These are phyloP conservation scores for Aix galericulata DNA, from an alignment of 2,113 vertebrate species.

Conservation along the genomic window DNA sequence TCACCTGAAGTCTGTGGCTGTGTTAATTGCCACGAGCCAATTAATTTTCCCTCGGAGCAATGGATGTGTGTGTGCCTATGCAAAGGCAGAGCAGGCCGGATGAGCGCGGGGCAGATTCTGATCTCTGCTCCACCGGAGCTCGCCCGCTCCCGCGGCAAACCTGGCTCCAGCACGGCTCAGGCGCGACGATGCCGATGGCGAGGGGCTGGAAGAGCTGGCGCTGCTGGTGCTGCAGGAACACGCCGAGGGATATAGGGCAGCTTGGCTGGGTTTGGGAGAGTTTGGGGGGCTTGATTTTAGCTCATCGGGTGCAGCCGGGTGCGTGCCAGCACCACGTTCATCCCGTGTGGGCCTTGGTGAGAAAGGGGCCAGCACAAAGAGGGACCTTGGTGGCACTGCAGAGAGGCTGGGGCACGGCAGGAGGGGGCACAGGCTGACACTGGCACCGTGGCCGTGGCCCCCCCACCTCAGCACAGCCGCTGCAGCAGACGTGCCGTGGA, in stretches of 20 bases:
- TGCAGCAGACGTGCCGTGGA: not conserved
- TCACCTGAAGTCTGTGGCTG: not conserved
- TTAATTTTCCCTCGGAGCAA: not conserved
- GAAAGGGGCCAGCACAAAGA: not conserved
- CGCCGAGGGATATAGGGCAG: too few species aligned
- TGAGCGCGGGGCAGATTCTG: not conserved
- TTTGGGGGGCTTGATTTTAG: too few species aligned
- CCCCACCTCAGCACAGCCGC: rapidly evolving
- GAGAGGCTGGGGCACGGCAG: not conserved
- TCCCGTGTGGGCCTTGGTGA: not conserved
- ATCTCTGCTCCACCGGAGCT: not conserved
- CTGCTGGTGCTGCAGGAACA: too few species aligned
- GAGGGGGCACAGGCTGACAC: not conserved
- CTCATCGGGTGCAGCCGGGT: too few species aligned
- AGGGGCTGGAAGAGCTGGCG: too few species aligned
- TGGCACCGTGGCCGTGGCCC: not conserved
- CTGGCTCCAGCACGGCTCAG: too few species aligned
- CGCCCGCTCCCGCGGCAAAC: too few species aligned
- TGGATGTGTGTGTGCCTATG: rapidly evolving
- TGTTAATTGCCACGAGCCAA: not conserved
- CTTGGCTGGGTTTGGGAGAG: too few species aligned
- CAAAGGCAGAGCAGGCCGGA: not conserved
- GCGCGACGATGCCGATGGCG: too few species aligned
- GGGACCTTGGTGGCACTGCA: not conserved
- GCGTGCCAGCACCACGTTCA: not conserved